Base-by-base conservation (phyloP, 2,888 invertebrate species). In the Venustoraphidia nigricollis region DNA sequence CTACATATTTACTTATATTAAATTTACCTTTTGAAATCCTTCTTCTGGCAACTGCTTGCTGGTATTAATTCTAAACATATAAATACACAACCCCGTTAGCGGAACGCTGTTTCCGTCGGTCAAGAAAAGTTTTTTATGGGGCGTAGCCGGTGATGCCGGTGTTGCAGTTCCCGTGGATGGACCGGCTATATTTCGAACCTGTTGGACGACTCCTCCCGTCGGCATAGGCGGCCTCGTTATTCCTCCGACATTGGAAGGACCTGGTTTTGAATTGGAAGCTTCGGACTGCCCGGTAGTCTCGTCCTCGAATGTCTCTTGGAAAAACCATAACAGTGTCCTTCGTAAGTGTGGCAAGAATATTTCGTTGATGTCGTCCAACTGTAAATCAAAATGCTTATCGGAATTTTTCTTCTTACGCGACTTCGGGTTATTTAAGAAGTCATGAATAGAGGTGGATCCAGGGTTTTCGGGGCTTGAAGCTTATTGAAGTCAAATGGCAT, bases 361-460 rank as follows among this genome's bases (percentile, higher is more conserved):
- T 62, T 87, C 84, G 66, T 89, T 89, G 59, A 91, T 88, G 64
- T 89, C 89, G 64, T 90, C 90, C 59, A 90, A 69, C 86, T 85
- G 59, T 5, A 66, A 64, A 41, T 53, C 46, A 49, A 44, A 49
- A 40, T 42, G 36, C 17, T 42, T 34, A 46, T 34, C 39, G 41
- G 2, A 5, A 40, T 35, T 34, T 13, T 17, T 10, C 10, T 41
- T 11, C 40, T 10, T 13, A 41, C 10, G 6, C 3, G 2, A n/a
- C 1, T 39, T 11, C 17, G 41, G 27, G 14, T 2, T 8, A 6
- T 42, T 41, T 11, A 37, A 11, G n/a, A n/a, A n/a, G n/a, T n/a
- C n/a, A n/a, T n/a, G n/a, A n/a, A n/a, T n/a, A n/a, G n/a, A n/a
- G n/a, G n/a, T n/a, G n/a, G n/a, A n/a, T n/a, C n/a, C n/a, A n/a